Evolutionary conservation across 2,888 invertebrate species (phyloP), one percentile per base, ranked within the genome.

Genomic region (Plutella xylostella): DNA sequence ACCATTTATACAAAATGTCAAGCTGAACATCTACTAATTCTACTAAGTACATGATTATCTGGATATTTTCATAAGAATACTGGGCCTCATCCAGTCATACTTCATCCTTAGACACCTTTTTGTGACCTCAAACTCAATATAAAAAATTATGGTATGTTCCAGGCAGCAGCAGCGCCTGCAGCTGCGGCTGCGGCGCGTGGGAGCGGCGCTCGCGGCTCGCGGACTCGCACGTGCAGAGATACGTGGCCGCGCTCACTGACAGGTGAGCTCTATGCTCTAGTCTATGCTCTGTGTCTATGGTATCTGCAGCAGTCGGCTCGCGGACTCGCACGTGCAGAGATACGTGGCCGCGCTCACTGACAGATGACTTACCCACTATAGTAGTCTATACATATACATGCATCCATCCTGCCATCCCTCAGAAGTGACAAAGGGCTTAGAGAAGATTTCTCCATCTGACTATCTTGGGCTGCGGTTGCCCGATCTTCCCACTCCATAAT

Each of bases 191-290:
- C 55, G 77, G 76, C 21, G 75, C 72, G 21, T 77, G 77, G 75
- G 82, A 79, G 60, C 60, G 79, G 2, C 68, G 78, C 0, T 58
- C 79, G 1, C 72, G 72, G 57, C 68, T 61, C 0, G 61, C 77
- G 77, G 74, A 77, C 7, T 72, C 70, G 64, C 77, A 77, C 47
- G 78, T 82, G 2, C 80, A 80, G 46, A 52, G 79, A 12, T 80
- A 80, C 50, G 79, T 79, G 45, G 76, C 74, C 60, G 80, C 80
- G 0, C 72, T 83, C 41, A 80, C 80, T 0, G 78, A 79, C 53
- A 72, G 82, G 79, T 77, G 45, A 28, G n/a, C 28, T 28, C 28
- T 4, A 3, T 28, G n/a, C 28, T 6, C 22, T 22, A 22, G 9
- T 22, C 9, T 6, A n/a, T n/a, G n/a, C n/a, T n/a, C n/a, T n/a